Evolutionary conservation across 2,113 vertebrate genomes (phyloP).

Genomic region (Saguinus imperator): DNA sequence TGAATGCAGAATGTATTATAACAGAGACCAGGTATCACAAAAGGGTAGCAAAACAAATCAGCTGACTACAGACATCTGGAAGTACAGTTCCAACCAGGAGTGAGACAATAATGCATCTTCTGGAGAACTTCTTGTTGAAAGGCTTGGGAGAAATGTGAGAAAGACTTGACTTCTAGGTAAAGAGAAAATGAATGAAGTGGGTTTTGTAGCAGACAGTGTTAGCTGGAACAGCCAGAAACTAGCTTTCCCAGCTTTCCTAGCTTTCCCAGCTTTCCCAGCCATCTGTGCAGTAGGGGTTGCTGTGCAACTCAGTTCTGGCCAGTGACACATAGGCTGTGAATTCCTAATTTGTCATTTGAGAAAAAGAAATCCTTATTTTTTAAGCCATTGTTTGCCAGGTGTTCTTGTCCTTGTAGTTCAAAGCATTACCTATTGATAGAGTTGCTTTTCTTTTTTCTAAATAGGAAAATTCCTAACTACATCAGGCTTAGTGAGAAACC

Average conservation of each 20-base stretch:
- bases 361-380: not conserved
- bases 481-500: not conserved
- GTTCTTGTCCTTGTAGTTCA: not conserved
- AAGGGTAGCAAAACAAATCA: not conserved
- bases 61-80: rapidly evolving
- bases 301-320: not conserved
- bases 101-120: not conserved
- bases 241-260: not conserved
- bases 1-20: not conserved
- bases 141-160: not conserved
- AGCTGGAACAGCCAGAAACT: not conserved
- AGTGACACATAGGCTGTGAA: not conserved
- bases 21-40: not conserved
- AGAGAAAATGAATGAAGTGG: not conserved
- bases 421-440: not conserved
- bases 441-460: not conserved
- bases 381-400: not conserved
- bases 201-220: not conserved
- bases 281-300: not conserved
- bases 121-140: not conserved
- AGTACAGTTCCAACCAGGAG: not conserved
- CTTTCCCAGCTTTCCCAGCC: not conserved
- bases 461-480: not conserved
- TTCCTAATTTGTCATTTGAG: not conserved
- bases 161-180: not conserved